Base-by-base conservation (phyloP, 2,113 vertebrate genomes). In the Istiophorus platypterus region DNA sequence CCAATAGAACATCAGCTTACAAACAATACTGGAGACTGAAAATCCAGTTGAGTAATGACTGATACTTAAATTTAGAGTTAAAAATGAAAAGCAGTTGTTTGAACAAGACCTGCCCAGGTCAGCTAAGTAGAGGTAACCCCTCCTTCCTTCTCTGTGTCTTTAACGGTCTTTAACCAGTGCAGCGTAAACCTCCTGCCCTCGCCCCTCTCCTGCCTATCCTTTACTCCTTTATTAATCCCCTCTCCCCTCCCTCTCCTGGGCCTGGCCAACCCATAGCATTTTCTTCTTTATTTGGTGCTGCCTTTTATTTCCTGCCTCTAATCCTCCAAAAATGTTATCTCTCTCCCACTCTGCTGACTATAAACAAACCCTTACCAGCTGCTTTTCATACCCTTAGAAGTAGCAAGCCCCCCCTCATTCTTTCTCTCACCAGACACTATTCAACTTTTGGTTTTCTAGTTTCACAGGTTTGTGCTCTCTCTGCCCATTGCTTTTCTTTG, bases 251-350 rank as follows among this genome's bases (percentile, higher is more conserved):
- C 78, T 71, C 77, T 76, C 61, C 31, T 47, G 80, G 66, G 77
- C 85, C 75, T 39, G 18, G 45, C 72, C 71, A 72, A 67, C 66
- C 45, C 18, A 4, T 73, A 84, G 80, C 84, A 87, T 89, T 93
- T 94, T 92, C 89, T 94, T 89, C 93, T 94, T 92, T 94, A 94
- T 94, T 93, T 94, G 91, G 92, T 92, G 88, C 75, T 79, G 76
- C 61, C 67, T 89, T 87, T 85, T 85, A 89, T 88, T 93, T 92
- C 91, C 92, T 92, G 86, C 76, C 84, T 78, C 76, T 88, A 91
- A 91, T 90, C 84, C 84, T 82, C 78, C 66, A 88, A 91, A 95
- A 94, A 92, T 91, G 76, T 92, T 92, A 90, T 92, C 91, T 88
- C 88, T 80, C 82, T 78, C 82, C 63, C 85, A 37, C 72, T 75